These are phyloP conservation scores for Lamproptera curius DNA, from an alignment of 2,888 invertebrate genomes.

Conservation along the genomic window DNA sequence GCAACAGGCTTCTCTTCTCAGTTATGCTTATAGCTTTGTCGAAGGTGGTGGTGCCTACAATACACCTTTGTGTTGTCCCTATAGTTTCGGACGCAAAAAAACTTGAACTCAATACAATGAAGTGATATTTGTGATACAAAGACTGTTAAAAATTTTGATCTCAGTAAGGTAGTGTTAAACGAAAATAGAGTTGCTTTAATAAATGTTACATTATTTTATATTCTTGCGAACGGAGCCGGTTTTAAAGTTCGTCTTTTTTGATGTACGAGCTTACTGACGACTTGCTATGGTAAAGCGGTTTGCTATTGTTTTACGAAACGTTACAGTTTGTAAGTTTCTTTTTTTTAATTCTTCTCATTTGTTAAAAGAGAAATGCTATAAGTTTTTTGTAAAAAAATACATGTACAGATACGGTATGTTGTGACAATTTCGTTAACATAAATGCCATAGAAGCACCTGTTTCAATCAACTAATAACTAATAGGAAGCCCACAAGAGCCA, in stretches of 20 bases:
- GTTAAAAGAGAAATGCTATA: no score
- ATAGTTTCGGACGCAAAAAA: slow-evolving; percentile 25
- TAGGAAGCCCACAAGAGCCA: slow-evolving; percentile 9
- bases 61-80: slow-evolving; percentile 22
- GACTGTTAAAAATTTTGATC: slow-evolving; percentile 51
- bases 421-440: background rate
- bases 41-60: slow-evolving; percentile 32
- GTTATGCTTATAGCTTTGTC: slow-evolving; percentile 54
- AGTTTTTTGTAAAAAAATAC: background rate
- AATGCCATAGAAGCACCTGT: slow-evolving; percentile 3
- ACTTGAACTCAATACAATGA: slow-evolving; percentile 41
- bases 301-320: slow-evolving; percentile 29
- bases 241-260: slow-evolving; percentile 39
- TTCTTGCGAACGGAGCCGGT: slow-evolving; percentile 38
- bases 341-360: no score
- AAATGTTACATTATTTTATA: slow-evolving; percentile 25
- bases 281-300: slow-evolving; percentile 36
- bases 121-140: slow-evolving; percentile 52
- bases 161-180: slow-evolving; percentile 41
- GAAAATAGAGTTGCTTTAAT: slow-evolving; percentile 13
- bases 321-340: slow-evolving; percentile 5
- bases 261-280: slow-evolving; percentile 39
- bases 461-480: slow-evolving; percentile 1
- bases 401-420: background rate
- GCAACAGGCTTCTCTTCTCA: slow-evolving; percentile 32